Percentiles rank a stretch among this genome's conserved stretches.
phyloP scores from a whole-genome alignment of 2,797 vertebrate genomes.

The Taeniopygia guttata region DNA sequence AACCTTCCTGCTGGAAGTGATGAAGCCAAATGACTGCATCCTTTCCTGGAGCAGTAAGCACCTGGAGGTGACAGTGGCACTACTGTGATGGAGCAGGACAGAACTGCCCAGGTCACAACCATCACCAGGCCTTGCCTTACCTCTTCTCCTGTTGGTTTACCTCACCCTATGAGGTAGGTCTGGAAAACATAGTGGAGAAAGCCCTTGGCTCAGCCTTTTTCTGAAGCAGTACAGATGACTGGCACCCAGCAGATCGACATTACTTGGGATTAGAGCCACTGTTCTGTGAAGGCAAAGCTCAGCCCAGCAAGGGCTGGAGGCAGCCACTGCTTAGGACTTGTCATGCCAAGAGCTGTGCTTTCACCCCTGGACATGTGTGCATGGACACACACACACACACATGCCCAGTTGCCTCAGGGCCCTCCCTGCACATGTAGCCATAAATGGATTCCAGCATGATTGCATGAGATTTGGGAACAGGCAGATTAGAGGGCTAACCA shows the following conservation, averaged over 20 bases:
- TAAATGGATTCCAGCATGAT: background rate
- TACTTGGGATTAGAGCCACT: background rate
- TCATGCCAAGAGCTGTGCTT: background rate
- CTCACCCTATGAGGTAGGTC: background rate
- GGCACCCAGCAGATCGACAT: background rate
- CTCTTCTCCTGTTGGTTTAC: background rate
- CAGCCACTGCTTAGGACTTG: background rate
- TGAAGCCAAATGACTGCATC: background rate
- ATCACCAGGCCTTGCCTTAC: background rate
- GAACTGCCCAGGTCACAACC: background rate
- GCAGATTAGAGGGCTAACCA: background rate
- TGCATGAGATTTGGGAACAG: background rate
- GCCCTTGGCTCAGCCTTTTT: background rate
- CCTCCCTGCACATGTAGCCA: rapidly evolving
- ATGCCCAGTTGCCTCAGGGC: background rate
- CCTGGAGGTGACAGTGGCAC: background rate
- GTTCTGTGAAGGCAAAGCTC: background rate
- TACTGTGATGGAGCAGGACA: background rate
- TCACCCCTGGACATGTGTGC: background rate
- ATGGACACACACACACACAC: background rate
- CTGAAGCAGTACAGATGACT: background rate
- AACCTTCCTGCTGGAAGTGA: background rate
- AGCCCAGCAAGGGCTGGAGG: background rate
- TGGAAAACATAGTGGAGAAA: background rate
- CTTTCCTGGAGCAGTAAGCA: background rate